Conservation (phyloP, 2,113 vertebrate genomes). For the Noctilio leporinus region DNA sequence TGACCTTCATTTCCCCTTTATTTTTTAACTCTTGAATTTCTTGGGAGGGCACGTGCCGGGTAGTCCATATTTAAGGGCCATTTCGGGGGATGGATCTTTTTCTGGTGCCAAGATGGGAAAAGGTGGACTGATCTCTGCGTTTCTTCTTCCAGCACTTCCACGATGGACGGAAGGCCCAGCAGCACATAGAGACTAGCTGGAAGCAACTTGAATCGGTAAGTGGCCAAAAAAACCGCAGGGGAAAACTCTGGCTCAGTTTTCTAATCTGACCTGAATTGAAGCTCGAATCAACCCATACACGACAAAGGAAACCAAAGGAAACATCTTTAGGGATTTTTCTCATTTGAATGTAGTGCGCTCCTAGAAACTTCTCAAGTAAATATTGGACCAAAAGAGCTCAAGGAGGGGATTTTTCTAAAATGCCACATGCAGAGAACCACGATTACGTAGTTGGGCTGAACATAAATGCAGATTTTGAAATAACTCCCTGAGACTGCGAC, state of each 20-base stretch:
- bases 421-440: not conserved
- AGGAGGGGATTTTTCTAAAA: not conserved
- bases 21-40: slow-evolving; percentile 22
- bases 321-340: not conserved
- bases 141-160: slow-evolving; percentile 88
- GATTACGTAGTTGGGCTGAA: not conserved
- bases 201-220: slow-evolving; percentile 93
- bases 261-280: not conserved
- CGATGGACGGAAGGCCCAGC: slow-evolving; percentile 96
- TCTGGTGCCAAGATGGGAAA: not conserved
- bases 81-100: not conserved
- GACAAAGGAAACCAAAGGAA: not conserved
- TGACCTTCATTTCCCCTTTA: slow-evolving; percentile 14
- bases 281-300: not conserved
- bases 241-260: not conserved
- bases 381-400: not conserved
- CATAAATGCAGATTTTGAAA: not conserved
- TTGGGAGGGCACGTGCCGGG: not conserved
- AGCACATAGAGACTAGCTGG: slow-evolving; percentile 95
- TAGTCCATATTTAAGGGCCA: accelerated
- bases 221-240: not conserved
- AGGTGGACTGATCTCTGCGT: not conserved
- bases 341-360: not conserved
- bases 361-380: not conserved
- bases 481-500: not conserved